A percentile compares a stretch with the other conserved stretches of the same genome.
Evolutionary conservation across 2,797 vertebrate species (phyloP).

Genomic region (Cephalopachus bancanus): DNA sequence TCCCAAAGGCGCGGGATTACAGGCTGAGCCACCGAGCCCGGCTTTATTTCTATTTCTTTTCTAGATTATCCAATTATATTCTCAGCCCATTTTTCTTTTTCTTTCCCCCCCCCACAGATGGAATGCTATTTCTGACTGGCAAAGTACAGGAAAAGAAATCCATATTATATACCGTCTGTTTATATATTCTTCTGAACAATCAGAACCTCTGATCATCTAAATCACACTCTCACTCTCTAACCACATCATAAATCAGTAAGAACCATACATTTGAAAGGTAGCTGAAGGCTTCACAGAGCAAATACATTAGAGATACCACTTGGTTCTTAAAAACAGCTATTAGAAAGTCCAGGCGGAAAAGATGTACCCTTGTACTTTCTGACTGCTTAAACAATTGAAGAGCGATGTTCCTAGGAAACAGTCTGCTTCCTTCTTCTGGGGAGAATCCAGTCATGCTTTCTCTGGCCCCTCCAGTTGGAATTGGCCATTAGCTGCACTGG

Average conservation of each 20-base stretch:
- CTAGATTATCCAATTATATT: not conserved
- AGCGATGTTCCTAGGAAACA: conserved; percentile 49
- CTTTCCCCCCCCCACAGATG: no score
- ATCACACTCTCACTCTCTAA: not conserved
- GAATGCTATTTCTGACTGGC: conserved; percentile 1
- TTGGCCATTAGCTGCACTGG: not conserved
- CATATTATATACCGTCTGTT: not conserved
- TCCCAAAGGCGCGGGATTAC: no score
- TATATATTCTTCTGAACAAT: not conserved
- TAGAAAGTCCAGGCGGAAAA: conserved; percentile 63
- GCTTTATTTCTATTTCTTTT: conserved; percentile 38
- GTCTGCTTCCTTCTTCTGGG: conserved; percentile 47
- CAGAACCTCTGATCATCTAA: not conserved
- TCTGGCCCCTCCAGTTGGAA: not conserved
- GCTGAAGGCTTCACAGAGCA: conserved; percentile 48
- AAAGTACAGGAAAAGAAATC: not conserved
- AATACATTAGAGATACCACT: not conserved
- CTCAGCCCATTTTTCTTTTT: not conserved
- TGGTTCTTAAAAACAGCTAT: conserved; percentile 61
- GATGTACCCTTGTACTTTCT: not conserved
- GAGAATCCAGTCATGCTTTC: not conserved
- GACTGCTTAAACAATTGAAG: conserved; percentile 58
- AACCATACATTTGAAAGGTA: not conserved
- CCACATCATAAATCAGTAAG: not conserved
- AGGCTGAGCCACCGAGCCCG: no score